Evolutionary conservation across 1,140 invertebrate genomes (phyloP).

Genomic region (Drosophila paulistorum): DNA sequence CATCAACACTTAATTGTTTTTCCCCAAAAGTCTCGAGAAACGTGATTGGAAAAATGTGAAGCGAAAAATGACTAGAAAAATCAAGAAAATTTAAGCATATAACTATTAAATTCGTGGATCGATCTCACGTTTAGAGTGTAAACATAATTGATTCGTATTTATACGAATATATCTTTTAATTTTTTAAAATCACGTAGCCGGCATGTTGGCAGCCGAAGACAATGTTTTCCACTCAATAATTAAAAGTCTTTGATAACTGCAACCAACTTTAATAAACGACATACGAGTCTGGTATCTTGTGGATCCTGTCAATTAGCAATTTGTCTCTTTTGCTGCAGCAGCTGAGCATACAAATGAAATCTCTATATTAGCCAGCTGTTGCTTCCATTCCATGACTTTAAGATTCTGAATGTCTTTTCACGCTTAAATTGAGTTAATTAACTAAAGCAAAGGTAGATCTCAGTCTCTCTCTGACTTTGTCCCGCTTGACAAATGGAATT

Average conservation of each 20-base stretch:
- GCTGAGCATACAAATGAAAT: not conserved
- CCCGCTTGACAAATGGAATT: slow-evolving; percentile 56
- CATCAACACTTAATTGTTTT: slow-evolving; percentile 80
- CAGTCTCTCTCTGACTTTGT: slow-evolving; percentile 12
- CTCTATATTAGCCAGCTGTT: slow-evolving; percentile 10
- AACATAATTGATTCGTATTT: too few relatives aligned
- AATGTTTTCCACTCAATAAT: not conserved
- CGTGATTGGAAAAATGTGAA: slow-evolving; percentile 35
- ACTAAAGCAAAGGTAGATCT: slow-evolving; percentile 17
- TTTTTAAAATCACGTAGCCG: not conserved
- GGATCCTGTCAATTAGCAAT: not conserved
- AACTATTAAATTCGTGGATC: too few relatives aligned
- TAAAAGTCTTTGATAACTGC: not conserved
- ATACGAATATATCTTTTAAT: too few relatives aligned
- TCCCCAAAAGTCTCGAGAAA: slow-evolving; percentile 23
- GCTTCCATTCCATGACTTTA: slow-evolving; percentile 8
- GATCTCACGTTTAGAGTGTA: too few relatives aligned
- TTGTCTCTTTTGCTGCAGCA: slow-evolving; percentile 2
- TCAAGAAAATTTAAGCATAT: not conserved
- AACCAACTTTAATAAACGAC: not conserved
- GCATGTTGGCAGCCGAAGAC: not conserved
- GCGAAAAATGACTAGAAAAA: slow-evolving; percentile 38
- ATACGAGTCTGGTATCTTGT: not conserved
- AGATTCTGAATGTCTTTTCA: slow-evolving; percentile 22
- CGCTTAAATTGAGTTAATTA: slow-evolving; percentile 62